A percentile compares a stretch with the other conserved stretches of the same genome.
phyloP scores from a whole-genome alignment of 2,888 invertebrate species.

The Argyra leucocephala region DNA sequence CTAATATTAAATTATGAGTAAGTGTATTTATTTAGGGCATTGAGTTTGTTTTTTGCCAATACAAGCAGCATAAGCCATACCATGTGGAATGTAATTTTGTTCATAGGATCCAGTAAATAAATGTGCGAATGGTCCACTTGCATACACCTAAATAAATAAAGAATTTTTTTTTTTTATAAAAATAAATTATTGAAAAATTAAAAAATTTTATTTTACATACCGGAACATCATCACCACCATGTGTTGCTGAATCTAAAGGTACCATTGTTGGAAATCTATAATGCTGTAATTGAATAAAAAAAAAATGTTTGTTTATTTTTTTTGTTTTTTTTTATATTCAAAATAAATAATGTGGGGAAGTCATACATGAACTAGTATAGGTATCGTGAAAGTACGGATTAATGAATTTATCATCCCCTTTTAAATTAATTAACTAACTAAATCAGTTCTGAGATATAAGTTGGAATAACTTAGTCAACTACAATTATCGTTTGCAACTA shows the following conservation, averaged over 20 bases:
- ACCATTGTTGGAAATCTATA: slow-evolving; percentile 53
- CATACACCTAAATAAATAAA: slow-evolving; percentile 47
- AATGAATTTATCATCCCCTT: too few species aligned
- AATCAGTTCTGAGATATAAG: too few species aligned
- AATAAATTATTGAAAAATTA: too few species aligned
- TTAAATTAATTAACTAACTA: too few species aligned
- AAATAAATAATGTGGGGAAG: too few species aligned
- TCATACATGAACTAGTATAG: too few species aligned
- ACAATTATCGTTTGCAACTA: too few species aligned
- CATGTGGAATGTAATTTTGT: slow-evolving; percentile 66
- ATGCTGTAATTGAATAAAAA: slow-evolving; percentile 28
- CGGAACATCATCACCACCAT: slow-evolving; percentile 72
- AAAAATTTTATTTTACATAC: slow-evolving; percentile 42
- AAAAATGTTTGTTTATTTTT: not conserved
- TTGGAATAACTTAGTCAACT: too few species aligned
- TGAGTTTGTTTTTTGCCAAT: slow-evolving; percentile 51
- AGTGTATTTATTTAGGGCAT: slow-evolving; percentile 34
- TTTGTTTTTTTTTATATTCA: too few species aligned
- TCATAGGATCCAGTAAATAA: slow-evolving; percentile 70
- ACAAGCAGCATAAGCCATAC: slow-evolving; percentile 64
- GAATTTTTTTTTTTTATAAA: not conserved
- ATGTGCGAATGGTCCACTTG: slow-evolving; percentile 66
- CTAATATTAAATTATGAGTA: too few species aligned
- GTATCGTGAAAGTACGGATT: too few species aligned
- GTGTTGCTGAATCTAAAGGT: slow-evolving; percentile 57